Evolutionary conservation across 2,113 vertebrate genomes (phyloP), one percentile per base, ranked within the genome.

Genomic region (Tonatia bakeri): DNA sequence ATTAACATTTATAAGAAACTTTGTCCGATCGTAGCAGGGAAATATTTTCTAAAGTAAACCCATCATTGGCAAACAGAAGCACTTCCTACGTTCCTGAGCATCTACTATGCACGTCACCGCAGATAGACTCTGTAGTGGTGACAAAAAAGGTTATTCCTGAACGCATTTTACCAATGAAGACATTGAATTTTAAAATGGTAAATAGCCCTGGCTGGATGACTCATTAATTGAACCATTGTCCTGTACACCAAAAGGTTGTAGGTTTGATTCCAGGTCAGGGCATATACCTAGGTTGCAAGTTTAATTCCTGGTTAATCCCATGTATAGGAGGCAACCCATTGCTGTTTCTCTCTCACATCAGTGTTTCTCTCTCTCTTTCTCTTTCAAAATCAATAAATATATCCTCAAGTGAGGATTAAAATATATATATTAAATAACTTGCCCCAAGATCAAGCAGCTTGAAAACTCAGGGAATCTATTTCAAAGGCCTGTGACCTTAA

Each of bases 1-100:
- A 83, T 52, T 52, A 87, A 76, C 2, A 72, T 52, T 87, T 80
- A 26, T n/a, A 84, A 76, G 36, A 87, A 90, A 77, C 40, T 90
- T 47, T 87, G 14, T 61, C 45, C 6, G 72, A 45, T 64, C 54
- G 13, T 4, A 75, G 40, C 26, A 92, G 54, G 40, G 15, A 65
- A 95, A 72, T 72, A 43, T 56, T 90, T 95, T 76, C 26, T 81
- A 85, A 97, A 88, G 56, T 67, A 70, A 94, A 73, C 56, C 31
- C 6, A 43, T 73, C 10, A n/a, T 26, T 86, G 61, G 22, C 56
- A 79, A 64, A 97, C 77, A 91, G 33, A 93, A 70, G 20, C 6
- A 11, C 19, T 72, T 43, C 24, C 16, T 82, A 24, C 80, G 91
- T 20, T 59, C 43, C 91, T 77, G 19, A 77, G 38, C 38, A 89